A percentile compares a stretch with the other conserved stretches of the same genome.
Evolutionary conservation across 1,140 invertebrate genomes (phyloP).

Genomic region (Musca vetustissima): DNA sequence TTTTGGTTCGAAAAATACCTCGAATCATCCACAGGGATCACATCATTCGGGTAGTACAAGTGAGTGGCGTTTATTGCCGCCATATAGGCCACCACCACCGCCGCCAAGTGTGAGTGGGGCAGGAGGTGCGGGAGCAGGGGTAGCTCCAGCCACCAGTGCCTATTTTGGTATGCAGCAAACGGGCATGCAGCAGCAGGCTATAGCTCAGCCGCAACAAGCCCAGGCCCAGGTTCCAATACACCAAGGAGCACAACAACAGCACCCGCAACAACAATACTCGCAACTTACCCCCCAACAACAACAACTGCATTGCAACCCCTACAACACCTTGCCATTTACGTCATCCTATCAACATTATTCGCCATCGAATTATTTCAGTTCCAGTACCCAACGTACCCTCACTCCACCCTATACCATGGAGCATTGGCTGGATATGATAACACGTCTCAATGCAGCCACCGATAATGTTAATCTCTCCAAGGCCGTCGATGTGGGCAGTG

Average conservation of each 20-base stretch:
- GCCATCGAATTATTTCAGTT: slow-evolving; percentile 28
- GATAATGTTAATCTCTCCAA: slow-evolving; percentile 58
- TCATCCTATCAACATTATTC: slow-evolving; percentile 41
- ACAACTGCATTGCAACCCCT: neutral
- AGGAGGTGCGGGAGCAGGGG: slow-evolving; percentile 14
- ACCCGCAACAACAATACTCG: slow-evolving; percentile 33
- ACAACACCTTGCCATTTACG: slow-evolving; percentile 14
- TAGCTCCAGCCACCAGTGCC: slow-evolving; percentile 50
- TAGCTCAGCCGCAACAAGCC: slow-evolving; percentile 34
- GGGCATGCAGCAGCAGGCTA: slow-evolving; percentile 28
- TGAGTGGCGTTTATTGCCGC: slow-evolving; percentile 75
- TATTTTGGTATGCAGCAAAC: slow-evolving; percentile 7
- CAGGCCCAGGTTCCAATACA: slow-evolving; percentile 38
- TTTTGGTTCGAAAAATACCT: slow-evolving; percentile 91
- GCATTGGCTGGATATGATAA: slow-evolving; percentile 64
- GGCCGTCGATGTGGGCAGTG: slow-evolving; percentile 77
- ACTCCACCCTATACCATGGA: slow-evolving; percentile 64
- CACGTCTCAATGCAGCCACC: slow-evolving; percentile 57
- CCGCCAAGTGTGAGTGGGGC: slow-evolving; percentile 40
- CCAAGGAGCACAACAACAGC: slow-evolving; percentile 27
- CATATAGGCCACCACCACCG: slow-evolving; percentile 69
- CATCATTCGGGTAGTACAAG: slow-evolving; percentile 71
- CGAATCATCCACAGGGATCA: slow-evolving; percentile 74
- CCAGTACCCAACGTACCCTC: slow-evolving; percentile 44
- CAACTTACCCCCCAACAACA: slow-evolving; percentile 20